Evolutionary conservation across 2,113 vertebrate species (phyloP), one percentile per base, ranked within the genome.

Genomic region (Scalopus aquaticus): DNA sequence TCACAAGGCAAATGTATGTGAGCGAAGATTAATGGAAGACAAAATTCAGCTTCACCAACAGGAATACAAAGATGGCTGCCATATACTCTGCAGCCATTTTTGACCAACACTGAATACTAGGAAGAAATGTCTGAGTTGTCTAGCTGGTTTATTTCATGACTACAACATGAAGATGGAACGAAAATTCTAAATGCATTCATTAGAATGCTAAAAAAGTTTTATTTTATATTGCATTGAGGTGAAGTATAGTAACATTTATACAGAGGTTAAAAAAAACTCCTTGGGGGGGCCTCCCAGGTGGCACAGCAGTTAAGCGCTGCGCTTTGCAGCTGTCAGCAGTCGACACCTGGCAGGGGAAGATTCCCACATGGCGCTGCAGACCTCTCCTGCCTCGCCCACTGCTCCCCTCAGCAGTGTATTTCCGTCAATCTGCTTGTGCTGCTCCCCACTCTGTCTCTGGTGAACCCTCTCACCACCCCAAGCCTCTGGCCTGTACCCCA

Each of bases 11-110:
- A 95, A 58, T 10, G 44, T 54, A 95, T 77, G 64, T 49, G 94
- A n/a, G n/a, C 39, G 88, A 78, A 96, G 88, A 96, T 62, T 0
- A 77, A 30, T 77, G 20, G 78, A 96, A 88, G 51, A 58, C 1
- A 20, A 64, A 20, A 67, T 26, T 58, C 24, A 65, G 77, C 32
- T 80, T 84, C 35, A 65, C 62, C 96, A 94, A 65, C 3, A 58
- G 83, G 67, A 80, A 70, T 70, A 42, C 58, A 83, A 95, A 82
- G 30, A 44, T 10, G 64, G 49, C 46, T 15, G 1, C 16, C 54
- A 16, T 3, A 17, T 20, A 67, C 26, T 62, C 35, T 65, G 0
- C 67, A 83, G 42, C 24, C 17, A 16, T 20, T 13, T 15, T 69
- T 4, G 4, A 91, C 42, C n/a, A 17, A 26, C 0, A 74, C 1